Conservation (phyloP, 1,140 invertebrate species). For the Rhynchophorus ferrugineus region DNA sequence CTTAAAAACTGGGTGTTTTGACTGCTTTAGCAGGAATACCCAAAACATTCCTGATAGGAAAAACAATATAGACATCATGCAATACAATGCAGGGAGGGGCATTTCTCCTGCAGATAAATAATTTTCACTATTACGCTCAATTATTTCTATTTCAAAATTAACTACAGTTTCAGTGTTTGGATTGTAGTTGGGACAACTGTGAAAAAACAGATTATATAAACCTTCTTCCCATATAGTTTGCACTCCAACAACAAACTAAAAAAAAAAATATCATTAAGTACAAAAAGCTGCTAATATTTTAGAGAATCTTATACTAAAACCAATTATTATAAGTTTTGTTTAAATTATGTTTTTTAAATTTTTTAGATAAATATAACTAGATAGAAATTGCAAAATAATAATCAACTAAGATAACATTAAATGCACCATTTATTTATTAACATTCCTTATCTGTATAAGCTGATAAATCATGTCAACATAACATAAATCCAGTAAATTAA, state of each 20-base stretch:
- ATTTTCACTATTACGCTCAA: conserved; percentile 73
- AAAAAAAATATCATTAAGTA: too few relatives aligned
- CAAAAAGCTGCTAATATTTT: not conserved
- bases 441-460: too few relatives aligned
- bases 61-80: conserved; percentile 85
- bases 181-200: conserved; percentile 77
- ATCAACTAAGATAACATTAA: too few relatives aligned
- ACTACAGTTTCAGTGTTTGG: conserved; percentile 32
- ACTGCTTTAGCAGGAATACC: conserved; percentile 78
- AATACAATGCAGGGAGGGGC: conserved; percentile 87
- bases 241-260: conserved; percentile 57
- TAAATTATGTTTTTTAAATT: too few relatives aligned
- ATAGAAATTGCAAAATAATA: too few relatives aligned
- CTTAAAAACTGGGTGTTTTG: conserved; percentile 80
- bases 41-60: conserved; percentile 85
- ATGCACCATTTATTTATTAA: too few relatives aligned
- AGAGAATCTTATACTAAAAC: not conserved
- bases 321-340: not conserved
- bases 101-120: conserved; percentile 97
- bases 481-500: too few relatives aligned
- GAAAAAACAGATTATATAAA: conserved; percentile 91
- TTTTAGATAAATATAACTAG: too few relatives aligned
- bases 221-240: conserved; percentile 75
- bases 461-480: too few relatives aligned
- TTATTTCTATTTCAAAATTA: conserved; percentile 61